These are phyloP conservation scores for Forbesichthys agassizii DNA, from an alignment of 2,113 vertebrate genomes.

Conservation along the genomic window DNA sequence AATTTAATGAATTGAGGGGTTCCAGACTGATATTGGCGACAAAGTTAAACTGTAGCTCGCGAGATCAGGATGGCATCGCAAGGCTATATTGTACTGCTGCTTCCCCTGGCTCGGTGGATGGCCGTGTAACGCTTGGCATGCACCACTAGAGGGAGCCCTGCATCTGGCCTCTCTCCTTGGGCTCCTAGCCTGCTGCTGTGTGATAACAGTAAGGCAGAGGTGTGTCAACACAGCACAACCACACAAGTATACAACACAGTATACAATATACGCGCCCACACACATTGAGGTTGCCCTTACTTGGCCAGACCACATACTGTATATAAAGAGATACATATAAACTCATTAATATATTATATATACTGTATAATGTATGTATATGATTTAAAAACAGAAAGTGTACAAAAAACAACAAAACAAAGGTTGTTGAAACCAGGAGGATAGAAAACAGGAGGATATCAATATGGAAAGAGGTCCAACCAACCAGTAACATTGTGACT, in stretches of 20 bases:
- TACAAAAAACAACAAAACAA: conserved; percentile 13
- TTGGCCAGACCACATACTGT: conserved; percentile 64
- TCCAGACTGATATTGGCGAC: no score
- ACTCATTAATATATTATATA: conserved; percentile 11
- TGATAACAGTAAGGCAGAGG: conserved; percentile 74
- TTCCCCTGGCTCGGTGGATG: conserved; percentile 28
- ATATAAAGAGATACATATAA: conserved; percentile 34
- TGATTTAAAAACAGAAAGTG: no score
- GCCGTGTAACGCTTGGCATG: conserved; percentile 64
- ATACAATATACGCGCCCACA: conserved; percentile 34
- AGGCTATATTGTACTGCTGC: background rate
- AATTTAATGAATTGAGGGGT: no score
- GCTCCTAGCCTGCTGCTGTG: conserved; percentile 70
- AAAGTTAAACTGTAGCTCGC: no score
- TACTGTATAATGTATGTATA: no score
- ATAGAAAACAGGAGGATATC: conserved; percentile 16
- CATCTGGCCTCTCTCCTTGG: conserved; percentile 48
- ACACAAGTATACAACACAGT: conserved; percentile 23
- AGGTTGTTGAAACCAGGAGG: background rate
- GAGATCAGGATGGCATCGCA: no score
- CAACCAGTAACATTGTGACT: conserved; percentile 21
- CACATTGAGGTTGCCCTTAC: conserved; percentile 48
- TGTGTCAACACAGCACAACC: conserved; percentile 63
- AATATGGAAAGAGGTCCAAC: conserved; percentile 29
- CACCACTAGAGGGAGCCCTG: conserved; percentile 28